Evolutionary conservation across 2,888 invertebrate genomes (phyloP).

Genomic region (Drosophila multiciliata): DNA sequence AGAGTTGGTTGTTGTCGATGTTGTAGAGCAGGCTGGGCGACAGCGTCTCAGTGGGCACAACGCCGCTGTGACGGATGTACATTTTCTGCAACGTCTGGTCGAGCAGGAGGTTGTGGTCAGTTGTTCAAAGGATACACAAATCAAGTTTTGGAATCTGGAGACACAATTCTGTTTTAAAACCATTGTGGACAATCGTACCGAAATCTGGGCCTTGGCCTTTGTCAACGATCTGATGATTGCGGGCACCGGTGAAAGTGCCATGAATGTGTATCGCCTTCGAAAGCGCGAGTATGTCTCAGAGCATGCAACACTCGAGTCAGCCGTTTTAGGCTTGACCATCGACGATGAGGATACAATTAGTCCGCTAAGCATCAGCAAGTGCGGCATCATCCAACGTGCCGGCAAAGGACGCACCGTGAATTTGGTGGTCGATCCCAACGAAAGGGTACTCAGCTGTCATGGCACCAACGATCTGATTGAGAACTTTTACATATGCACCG

Average conservation of each 20-base stretch:
- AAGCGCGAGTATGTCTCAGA: slow-evolving; percentile 85
- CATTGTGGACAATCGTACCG: slow-evolving; percentile 93
- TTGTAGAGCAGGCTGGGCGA: slow-evolving; percentile 95
- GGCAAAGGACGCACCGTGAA: slow-evolving; percentile 92
- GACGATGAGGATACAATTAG: slow-evolving; percentile 85
- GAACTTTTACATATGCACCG: slow-evolving; percentile 91
- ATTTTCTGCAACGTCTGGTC: slow-evolving; percentile 87
- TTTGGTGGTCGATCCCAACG: slow-evolving; percentile 90
- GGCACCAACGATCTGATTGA: slow-evolving; percentile 93
- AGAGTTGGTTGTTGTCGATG: slow-evolving; percentile 97
- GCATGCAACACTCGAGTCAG: slow-evolving; percentile 85
- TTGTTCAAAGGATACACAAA: slow-evolving; percentile 96
- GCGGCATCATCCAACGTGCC: slow-evolving; percentile 92
- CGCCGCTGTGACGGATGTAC: slow-evolving; percentile 92
- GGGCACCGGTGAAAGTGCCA: slow-evolving; percentile 93
- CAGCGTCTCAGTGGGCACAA: slow-evolving; percentile 96
- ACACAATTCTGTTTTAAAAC: slow-evolving; percentile 98
- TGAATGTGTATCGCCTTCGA: slow-evolving; percentile 93
- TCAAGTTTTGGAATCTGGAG: slow-evolving; percentile 98
- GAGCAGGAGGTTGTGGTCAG: slow-evolving; percentile 88
- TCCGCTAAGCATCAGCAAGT: slow-evolving; percentile 90
- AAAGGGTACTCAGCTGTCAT: slow-evolving; percentile 91
- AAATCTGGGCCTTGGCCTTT: slow-evolving; percentile 94
- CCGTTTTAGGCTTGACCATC: slow-evolving; percentile 83
- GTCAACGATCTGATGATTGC: slow-evolving; percentile 93